Evolutionary conservation across 2,797 vertebrate genomes (phyloP).

Genomic region (Parotocinclus haroldoi): DNA sequence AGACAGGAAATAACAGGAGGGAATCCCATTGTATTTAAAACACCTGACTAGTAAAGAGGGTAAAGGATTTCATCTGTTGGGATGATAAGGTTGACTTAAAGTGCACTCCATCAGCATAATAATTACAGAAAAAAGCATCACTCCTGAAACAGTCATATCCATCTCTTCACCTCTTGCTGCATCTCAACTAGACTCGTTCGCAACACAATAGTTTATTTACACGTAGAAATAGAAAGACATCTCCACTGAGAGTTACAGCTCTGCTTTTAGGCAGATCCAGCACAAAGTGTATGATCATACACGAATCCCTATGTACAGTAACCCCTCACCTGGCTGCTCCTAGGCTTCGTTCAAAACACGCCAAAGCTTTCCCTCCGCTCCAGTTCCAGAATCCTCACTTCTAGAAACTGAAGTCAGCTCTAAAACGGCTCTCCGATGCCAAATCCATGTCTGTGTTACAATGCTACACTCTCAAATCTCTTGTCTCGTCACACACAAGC

Average conservation of each 20-base stretch:
- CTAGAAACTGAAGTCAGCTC: neutral
- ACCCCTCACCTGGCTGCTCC: slow-evolving; percentile 49
- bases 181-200: slow-evolving; percentile 59
- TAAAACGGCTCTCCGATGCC: slow-evolving; percentile 63
- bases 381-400: slow-evolving; percentile 14
- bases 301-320: slow-evolving; percentile 69
- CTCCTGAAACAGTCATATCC: slow-evolving; percentile 66
- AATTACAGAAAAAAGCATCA: slow-evolving; percentile 43
- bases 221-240: slow-evolving; percentile 71
- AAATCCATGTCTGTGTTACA: slow-evolving; percentile 55
- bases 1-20: slow-evolving; percentile 5
- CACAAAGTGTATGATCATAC: slow-evolving; percentile 67
- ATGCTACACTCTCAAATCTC: slow-evolving; percentile 42
- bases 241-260: slow-evolving; percentile 72
- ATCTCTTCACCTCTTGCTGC: slow-evolving; percentile 57
- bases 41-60: slow-evolving; percentile 29
- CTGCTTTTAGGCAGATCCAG: slow-evolving; percentile 71
- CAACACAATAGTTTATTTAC: slow-evolving; percentile 59
- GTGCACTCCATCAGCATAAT: slow-evolving; percentile 68
- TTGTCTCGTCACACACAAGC: slow-evolving; percentile 59
- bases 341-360: slow-evolving; percentile 1
- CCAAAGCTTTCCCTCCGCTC: slow-evolving; percentile 27
- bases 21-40: slow-evolving; percentile 10
- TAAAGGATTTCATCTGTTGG: slow-evolving; percentile 19
- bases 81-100: slow-evolving; percentile 60